Conservation (phyloP, 2,888 invertebrate species). For the Eupithecia vulgata region DNA sequence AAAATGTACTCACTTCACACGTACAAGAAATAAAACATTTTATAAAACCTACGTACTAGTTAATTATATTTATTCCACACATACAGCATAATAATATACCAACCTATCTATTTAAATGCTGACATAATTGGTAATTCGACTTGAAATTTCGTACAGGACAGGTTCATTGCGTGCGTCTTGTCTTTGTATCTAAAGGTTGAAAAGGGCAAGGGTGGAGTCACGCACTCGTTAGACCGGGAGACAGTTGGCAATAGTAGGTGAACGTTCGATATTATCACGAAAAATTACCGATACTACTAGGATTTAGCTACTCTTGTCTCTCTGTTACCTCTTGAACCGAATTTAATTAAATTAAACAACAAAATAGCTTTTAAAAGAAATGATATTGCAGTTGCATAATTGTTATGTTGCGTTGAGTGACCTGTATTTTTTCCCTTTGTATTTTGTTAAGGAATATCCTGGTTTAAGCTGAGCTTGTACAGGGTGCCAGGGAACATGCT, state of each 20-base stretch:
- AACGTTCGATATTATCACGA: slow-evolving; percentile 1
- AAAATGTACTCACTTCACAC: no score
- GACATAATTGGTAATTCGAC: slow-evolving; percentile 39
- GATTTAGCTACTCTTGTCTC: neutral
- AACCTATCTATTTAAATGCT: neutral
- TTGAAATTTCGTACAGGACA: slow-evolving; percentile 46
- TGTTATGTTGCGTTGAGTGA: no score
- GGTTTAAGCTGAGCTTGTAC: no score
- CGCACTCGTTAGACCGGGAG: slow-evolving; percentile 50
- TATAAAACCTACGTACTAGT: no score
- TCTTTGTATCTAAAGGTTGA: slow-evolving; percentile 11
- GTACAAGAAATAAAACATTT: no score
- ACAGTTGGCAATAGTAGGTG: neutral
- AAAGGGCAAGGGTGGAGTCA: slow-evolving; percentile 53
- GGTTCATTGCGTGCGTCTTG: slow-evolving; percentile 49
- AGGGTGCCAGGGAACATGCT: no score
- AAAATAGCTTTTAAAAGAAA: neutral
- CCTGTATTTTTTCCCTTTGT: no score
- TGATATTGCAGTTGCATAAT: no score
- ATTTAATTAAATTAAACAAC: neutral
- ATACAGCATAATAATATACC: neutral
- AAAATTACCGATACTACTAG: neutral
- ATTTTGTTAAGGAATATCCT: no score
- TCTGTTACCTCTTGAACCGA: neutral
- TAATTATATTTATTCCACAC: no score